A percentile compares a stretch with the other conserved stretches of the same genome.
Evolutionary conservation across 2,888 invertebrate genomes (phyloP).

Genomic region (Trachelus troglodyta): DNA sequence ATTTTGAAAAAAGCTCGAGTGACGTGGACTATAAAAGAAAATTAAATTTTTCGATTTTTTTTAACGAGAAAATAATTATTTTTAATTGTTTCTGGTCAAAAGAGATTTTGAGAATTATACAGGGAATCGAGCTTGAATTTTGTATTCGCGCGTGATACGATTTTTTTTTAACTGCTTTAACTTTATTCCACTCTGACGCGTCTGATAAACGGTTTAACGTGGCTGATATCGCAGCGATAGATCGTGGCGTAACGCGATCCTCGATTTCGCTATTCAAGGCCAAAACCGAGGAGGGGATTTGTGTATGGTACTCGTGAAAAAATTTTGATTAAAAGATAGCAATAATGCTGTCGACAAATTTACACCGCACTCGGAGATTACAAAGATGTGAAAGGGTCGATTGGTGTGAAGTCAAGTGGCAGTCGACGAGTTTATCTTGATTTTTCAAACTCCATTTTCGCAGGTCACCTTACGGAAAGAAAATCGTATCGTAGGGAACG

Average conservation of each 20-base stretch:
- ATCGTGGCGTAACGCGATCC: not conserved
- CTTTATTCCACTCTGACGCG: not conserved
- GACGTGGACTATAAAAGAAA: no score
- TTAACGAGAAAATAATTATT: no score
- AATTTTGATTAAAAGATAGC: not conserved
- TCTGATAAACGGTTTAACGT: not conserved
- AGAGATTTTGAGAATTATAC: not conserved
- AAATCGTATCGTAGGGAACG: not conserved
- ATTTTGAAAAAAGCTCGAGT: no score
- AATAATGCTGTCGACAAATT: not conserved
- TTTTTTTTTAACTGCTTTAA: not conserved
- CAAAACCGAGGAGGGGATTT: not conserved
- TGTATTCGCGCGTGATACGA: no score
- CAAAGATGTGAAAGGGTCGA: not conserved
- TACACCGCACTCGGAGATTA: not conserved
- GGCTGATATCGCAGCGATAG: not conserved
- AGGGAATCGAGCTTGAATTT: not conserved
- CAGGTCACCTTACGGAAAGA: not conserved
- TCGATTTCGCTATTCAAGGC: not conserved
- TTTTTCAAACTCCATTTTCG: not conserved
- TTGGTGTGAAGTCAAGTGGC: not conserved
- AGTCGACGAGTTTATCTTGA: not conserved
- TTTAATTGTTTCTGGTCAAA: no score
- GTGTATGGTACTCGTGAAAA: not conserved
- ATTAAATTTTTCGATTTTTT: no score